Evolutionary conservation across 1,140 invertebrate species (phyloP).

Genomic region (Atta cephalotes): DNA sequence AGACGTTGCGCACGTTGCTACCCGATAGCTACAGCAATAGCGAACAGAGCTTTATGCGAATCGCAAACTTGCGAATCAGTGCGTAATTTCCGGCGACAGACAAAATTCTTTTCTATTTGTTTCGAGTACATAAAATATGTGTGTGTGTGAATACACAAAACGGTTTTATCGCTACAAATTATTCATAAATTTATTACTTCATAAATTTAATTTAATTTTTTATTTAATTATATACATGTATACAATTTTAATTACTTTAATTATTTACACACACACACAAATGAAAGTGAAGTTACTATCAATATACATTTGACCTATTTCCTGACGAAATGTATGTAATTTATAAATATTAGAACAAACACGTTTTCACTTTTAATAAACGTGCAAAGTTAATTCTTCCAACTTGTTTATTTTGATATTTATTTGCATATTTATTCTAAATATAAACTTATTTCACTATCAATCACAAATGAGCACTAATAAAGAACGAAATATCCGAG

Average conservation of each 20-base stretch:
- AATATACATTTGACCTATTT: not conserved
- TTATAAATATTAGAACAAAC: not conserved
- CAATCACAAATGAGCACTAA: not conserved
- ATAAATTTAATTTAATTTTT: not conserved
- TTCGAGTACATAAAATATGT: not conserved
- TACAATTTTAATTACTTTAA: no score
- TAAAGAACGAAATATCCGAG: not conserved
- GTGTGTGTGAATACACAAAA: not conserved
- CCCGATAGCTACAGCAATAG: not conserved
- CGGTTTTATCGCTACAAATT: not conserved
- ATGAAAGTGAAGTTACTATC: not conserved
- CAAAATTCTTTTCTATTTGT: not conserved
- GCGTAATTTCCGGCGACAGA: not conserved
- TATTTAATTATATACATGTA: no score
- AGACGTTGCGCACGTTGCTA: slow-evolving; percentile 21
- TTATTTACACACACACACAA: not conserved
- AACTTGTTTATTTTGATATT: not conserved
- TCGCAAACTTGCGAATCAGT: not conserved
- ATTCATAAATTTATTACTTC: not conserved
- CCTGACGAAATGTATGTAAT: not conserved
- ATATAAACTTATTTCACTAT: not conserved
- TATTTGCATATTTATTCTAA: not conserved
- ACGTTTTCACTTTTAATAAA: not conserved
- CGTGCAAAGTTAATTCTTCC: not conserved
- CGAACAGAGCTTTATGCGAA: not conserved